Conservation (phyloP, 2,113 vertebrate species). For the Naja naja region DNA sequence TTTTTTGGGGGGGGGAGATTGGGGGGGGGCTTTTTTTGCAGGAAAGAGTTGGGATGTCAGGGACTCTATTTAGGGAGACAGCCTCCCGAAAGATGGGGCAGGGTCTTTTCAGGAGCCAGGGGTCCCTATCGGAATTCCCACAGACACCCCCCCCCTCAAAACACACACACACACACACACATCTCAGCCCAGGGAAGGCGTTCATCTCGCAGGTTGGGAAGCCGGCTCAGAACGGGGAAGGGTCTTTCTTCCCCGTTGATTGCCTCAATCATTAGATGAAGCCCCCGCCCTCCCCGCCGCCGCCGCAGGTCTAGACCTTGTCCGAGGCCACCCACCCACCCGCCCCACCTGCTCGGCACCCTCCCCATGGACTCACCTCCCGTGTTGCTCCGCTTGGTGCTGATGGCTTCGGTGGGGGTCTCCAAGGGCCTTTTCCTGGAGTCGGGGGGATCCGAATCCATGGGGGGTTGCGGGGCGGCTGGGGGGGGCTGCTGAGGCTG, state of each 20-base stretch:
- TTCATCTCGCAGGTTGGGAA: neutral
- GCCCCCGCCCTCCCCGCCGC: neutral
- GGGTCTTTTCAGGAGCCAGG: neutral
- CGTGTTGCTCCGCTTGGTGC: slow-evolving; percentile 86
- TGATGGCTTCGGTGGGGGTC: slow-evolving; percentile 85
- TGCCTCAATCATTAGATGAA: neutral
- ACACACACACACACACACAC: neutral
- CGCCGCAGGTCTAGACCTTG: neutral
- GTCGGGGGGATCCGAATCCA: slow-evolving; percentile 84
- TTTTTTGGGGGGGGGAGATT: neutral
- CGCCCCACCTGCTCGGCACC: no score
- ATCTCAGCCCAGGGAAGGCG: neutral
- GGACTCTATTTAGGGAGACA: neutral
- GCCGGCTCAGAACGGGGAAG: neutral
- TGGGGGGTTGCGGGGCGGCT: slow-evolving; percentile 73
- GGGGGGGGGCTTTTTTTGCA: no score
- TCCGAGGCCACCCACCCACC: neutral
- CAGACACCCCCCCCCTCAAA: neutral
- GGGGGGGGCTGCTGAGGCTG: slow-evolving; percentile 35
- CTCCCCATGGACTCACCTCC: slow-evolving; percentile 73
- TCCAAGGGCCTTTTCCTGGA: slow-evolving; percentile 85
- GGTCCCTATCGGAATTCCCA: neutral
- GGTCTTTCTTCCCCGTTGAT: neutral
- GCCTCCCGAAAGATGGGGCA: neutral
- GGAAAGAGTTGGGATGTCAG: neutral